phyloP scores from a whole-genome alignment of 1,140 invertebrate species.

The Episyrphus balteatus region DNA sequence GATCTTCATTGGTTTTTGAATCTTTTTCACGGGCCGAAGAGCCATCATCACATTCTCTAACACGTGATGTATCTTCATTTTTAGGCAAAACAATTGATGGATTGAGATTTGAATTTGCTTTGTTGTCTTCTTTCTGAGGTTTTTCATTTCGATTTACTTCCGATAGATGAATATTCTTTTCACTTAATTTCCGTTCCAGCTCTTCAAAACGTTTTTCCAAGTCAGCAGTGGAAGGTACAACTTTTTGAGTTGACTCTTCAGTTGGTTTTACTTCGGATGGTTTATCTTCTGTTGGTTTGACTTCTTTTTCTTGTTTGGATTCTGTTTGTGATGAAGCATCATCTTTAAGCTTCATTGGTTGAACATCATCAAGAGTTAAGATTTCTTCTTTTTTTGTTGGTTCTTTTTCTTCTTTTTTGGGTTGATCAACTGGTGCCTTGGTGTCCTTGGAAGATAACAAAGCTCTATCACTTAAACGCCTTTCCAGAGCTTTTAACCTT shows the following conservation, averaged over 20 bases:
- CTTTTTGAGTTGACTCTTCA: constrained; percentile 6
- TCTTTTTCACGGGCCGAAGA: no score
- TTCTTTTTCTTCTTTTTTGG: no score
- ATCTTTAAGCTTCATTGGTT: neutral
- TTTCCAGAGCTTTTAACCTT: constrained; percentile 23
- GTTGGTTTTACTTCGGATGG: constrained; percentile 13
- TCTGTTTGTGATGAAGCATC: neutral
- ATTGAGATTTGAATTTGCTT: no score
- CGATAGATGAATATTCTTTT: constrained; percentile 21
- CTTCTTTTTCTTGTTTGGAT: neutral
- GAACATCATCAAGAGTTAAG: no score
- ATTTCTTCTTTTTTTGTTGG: no score
- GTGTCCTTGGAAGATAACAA: neutral
- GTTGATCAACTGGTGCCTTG: neutral
- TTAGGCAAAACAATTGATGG: no score
- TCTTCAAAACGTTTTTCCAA: constrained; percentile 30
- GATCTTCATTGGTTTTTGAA: constrained; percentile 7
- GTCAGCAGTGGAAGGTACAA: constrained; percentile 26
- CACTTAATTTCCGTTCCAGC: constrained; percentile 21
- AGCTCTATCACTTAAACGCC: constrained; percentile 15
- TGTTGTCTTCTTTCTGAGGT: no score
- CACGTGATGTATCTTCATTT: no score
- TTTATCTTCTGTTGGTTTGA: constrained; percentile 13
- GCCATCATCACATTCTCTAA: no score
- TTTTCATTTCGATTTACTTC: constrained; percentile 10